Percentiles rank a stretch among this genome's conserved stretches.
These are phyloP conservation scores for Scaptomyza reducta DNA, from an alignment of 2,888 invertebrate genomes.

Conservation along the genomic window DNA sequence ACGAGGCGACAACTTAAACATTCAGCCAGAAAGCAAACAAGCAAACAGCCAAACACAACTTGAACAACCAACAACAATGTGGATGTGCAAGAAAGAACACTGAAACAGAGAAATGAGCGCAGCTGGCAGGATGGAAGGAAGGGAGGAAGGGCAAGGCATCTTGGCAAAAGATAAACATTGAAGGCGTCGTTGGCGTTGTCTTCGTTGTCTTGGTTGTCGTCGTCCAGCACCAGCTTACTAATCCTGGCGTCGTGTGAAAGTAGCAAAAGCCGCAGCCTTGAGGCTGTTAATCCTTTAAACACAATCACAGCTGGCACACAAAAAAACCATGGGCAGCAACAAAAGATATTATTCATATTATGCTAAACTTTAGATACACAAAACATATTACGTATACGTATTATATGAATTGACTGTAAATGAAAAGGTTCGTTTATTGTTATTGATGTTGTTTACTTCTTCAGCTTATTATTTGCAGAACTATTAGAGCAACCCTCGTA, in stretches of 20 bases:
- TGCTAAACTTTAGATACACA: no score
- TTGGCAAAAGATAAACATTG: constrained; percentile 66
- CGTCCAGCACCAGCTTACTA: constrained; percentile 36
- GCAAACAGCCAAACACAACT: constrained; percentile 42
- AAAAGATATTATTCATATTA: not conserved
- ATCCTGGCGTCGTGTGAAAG: constrained; percentile 63
- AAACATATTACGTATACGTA: no score
- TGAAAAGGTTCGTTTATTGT: no score
- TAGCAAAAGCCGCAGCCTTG: constrained; percentile 73
- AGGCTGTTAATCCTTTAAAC: constrained; percentile 76
- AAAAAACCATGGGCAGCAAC: constrained; percentile 1
- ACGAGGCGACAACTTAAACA: constrained; percentile 72
- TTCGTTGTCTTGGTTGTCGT: constrained; percentile 2
- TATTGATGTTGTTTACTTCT: no score
- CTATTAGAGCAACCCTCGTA: constrained; percentile 11
- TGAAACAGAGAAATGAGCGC: constrained; percentile 21
- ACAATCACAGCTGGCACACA: constrained; percentile 51
- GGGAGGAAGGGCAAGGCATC: constrained; percentile 32
- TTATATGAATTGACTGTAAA: no score
- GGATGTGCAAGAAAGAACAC: not conserved
- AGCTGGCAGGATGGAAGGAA: no score
- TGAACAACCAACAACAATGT: constrained; percentile 15
- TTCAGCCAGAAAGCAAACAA: constrained; percentile 65
- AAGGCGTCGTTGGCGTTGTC: constrained; percentile 24
- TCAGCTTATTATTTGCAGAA: not conserved